Evolutionary conservation across 1,140 invertebrate species (phyloP), one percentile per base, ranked within the genome.

Genomic region (Aphis gossypii): DNA sequence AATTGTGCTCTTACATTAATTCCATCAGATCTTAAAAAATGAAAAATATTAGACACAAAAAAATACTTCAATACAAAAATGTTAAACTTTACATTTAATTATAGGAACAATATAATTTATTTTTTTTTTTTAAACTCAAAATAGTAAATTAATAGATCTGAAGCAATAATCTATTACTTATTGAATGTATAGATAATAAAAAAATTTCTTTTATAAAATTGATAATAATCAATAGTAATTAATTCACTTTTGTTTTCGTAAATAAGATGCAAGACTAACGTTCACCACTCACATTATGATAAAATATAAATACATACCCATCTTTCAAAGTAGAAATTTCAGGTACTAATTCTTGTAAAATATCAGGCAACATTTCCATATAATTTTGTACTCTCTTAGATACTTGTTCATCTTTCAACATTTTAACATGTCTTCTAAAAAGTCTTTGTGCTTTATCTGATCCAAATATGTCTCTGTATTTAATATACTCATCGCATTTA

Each of bases 381-480:
- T 98, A 98, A 76, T 97, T 96, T 94, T 98, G 97, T 93, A 98
- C 96, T 95, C 97, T 97, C 94, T 97, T 97, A 54, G 97, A 97
- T 25, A 98, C 96, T 95, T 98, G 97, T 95, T 98, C 98, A 94
- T 98, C 98, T 94, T 98, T 97, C 41, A 99, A 95, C 94, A 97
- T 97, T 94, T 97, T 98, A 93, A 98, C 97, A 95, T 98, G 98
- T 93, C 97, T 95, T 94, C 97, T 96, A 95, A 98, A 98, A 90
- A 98, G 95, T 95, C 97, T 96, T 95, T 97, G 97, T 35, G 98
- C 98, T 94, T 97, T 97, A 94, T 98, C 98, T 94, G 98, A 96
- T 51, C 98, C 98, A 95, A 99, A 99, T 46, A 98, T 96, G 95
- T 99, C 98, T 87, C 98, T 97, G 95, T 98, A 99, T 94, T 97